These are phyloP conservation scores for Macropus fuliginosus DNA, from an alignment of 2,797 vertebrate genomes.

Conservation along the genomic window DNA sequence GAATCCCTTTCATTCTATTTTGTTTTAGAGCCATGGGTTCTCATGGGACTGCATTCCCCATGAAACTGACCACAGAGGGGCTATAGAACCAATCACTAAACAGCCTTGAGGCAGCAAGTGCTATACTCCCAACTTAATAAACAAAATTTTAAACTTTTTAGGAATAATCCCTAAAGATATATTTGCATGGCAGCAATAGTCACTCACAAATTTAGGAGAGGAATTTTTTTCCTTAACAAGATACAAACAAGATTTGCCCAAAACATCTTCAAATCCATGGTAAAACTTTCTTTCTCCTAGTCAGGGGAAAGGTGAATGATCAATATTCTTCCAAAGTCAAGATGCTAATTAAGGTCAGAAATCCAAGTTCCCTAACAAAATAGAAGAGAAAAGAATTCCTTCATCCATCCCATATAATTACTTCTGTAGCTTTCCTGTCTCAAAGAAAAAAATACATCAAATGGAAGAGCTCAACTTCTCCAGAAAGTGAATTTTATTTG, in stretches of 20 bases:
- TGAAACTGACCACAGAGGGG: background rate
- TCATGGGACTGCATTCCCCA: background rate
- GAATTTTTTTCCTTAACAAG: background rate
- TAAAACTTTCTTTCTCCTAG: background rate
- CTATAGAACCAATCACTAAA: background rate
- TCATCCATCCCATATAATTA: slow-evolving; percentile 41
- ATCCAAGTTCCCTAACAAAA: slow-evolving; percentile 35
- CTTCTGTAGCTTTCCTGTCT: slow-evolving; percentile 20
- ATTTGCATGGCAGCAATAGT: background rate
- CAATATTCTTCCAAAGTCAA: background rate
- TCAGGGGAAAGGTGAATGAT: background rate
- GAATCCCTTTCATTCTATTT: background rate
- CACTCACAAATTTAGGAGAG: slow-evolving; percentile 1
- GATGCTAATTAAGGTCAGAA: slow-evolving; percentile 15
- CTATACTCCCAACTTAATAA: background rate
- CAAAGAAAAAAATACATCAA: slow-evolving; percentile 25
- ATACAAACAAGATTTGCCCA: background rate
- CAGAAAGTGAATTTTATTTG: slow-evolving; percentile 52
- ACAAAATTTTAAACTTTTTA: background rate
- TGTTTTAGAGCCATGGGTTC: background rate
- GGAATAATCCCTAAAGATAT: background rate
- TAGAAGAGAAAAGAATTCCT: background rate
- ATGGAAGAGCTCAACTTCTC: slow-evolving; percentile 10
- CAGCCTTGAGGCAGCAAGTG: background rate
- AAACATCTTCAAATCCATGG: background rate